Evolutionary conservation across 1,140 invertebrate genomes (phyloP).

Genomic region (Orchestia grillus): DNA sequence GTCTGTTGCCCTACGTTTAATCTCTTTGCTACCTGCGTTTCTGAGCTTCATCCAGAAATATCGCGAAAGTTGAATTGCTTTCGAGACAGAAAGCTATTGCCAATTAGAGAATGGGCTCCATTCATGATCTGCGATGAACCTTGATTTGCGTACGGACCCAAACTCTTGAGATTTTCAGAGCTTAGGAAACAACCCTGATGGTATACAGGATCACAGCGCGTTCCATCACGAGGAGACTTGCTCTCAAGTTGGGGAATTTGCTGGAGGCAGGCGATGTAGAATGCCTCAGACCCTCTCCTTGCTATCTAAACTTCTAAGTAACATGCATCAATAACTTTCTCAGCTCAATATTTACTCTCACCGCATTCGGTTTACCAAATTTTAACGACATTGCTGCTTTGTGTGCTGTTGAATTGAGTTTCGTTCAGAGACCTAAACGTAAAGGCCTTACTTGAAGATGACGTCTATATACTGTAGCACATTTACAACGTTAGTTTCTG

Average conservation of each 20-base stretch:
- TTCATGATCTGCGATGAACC: not conserved
- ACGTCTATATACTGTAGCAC: not conserved
- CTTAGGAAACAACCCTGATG: not conserved
- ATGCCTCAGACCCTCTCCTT: not conserved
- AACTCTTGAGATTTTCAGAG: not conserved
- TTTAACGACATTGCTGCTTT: not conserved
- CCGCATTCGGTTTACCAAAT: not conserved
- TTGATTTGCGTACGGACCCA: slow-evolving; percentile 2
- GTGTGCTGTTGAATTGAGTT: not conserved
- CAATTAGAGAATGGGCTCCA: slow-evolving; percentile 23
- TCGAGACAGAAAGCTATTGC: not conserved
- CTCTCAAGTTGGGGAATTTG: not conserved
- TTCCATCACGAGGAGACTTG: not conserved
- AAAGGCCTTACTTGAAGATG: not conserved
- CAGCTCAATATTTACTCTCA: not conserved
- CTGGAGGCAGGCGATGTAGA: not conserved
- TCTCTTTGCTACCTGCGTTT: not conserved
- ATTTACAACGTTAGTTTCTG: not conserved
- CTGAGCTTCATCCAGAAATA: not conserved
- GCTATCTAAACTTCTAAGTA: not conserved
- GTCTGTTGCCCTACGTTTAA: not conserved
- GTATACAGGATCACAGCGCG: not conserved
- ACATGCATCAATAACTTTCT: not conserved
- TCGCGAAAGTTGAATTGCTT: not conserved
- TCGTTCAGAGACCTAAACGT: not conserved